A percentile compares a stretch with the other conserved stretches of the same genome.
Evolutionary conservation across 2,797 vertebrate genomes (phyloP).

Genomic region (Lateolabrax maculatus): DNA sequence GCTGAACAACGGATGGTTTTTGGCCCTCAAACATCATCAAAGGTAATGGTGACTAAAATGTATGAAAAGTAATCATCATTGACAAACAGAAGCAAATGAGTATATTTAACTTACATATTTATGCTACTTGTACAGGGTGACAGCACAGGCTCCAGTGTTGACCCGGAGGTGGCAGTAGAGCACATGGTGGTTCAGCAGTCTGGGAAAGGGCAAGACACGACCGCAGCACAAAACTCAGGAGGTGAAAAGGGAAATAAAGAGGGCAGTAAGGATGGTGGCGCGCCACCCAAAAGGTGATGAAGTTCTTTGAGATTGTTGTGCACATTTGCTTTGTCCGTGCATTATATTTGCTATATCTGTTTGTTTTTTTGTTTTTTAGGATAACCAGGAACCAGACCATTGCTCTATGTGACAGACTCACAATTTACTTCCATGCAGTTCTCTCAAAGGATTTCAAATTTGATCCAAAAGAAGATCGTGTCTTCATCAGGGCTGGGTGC

Average conservation of each 20-base stretch:
- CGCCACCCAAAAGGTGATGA: conserved; percentile 66
- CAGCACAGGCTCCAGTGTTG: conserved; percentile 60
- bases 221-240: not conserved
- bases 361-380: conserved; percentile 57
- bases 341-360: not conserved
- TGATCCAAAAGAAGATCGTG: conserved; percentile 47
- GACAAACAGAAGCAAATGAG: not conserved
- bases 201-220: not conserved
- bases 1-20: conserved; percentile 41
- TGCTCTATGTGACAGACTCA: conserved; percentile 71
- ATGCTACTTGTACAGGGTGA: conserved; percentile 43
- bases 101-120: not conserved
- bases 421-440: conserved; percentile 92
- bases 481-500: conserved; percentile 81
- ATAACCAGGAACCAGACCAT: conserved; percentile 54
- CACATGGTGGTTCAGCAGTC: conserved; percentile 43
- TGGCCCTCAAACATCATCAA: conserved; percentile 8
- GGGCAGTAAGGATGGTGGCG: rapidly evolving
- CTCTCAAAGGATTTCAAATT: conserved; percentile 90
- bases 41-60: conserved; percentile 56
- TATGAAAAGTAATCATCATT: not conserved
- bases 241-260: conserved; percentile 8
- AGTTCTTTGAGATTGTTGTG: not conserved
- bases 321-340: not conserved
- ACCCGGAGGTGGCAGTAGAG: conserved; percentile 24